Base-by-base conservation (phyloP, 23 tunicate species). In the Corella eumyota region DNA sequence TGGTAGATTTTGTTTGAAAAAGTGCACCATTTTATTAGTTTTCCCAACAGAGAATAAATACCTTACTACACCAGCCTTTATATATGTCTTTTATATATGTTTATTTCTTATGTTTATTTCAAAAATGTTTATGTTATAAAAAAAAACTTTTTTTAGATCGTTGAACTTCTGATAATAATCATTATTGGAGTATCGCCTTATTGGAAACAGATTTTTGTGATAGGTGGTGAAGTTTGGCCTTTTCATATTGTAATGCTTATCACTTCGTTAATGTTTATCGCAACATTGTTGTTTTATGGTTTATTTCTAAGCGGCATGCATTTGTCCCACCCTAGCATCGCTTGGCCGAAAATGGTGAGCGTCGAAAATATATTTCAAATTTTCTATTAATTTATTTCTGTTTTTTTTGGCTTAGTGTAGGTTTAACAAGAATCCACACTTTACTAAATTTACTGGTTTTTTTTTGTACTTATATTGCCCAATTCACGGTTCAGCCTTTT, bases 161-260 rank as follows among this genome's bases (percentile, higher is more conserved):
- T 70, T 36, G 78, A 45, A 1, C 25, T 63, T 30, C 56, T 88
- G 30, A 64, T 64, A 3, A 69, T 86, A 51, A 69, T 85, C 30
- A 70, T 84, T 29, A 62, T 93, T 30, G 95, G 80, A 11, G 83
- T 78, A 0, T 78, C 95, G 0, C 99, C 99, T 1, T 93, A 93
- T 64, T 78, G 64, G 68, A 45, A 74, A 45, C 72, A 90, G 0
- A 57, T 93, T 2, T 93, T 85, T 59, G 95, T 85, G 31, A 52
- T 85, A 13, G 99, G 68, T 19, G 84, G 73, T 3, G 63, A 60
- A 22, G 74, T 83, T 27, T 93, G 99, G 99, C 99, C 99, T 3
- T 93, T 85, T 45, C 99, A 93, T 66, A 54, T 93, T 20, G 99
- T 93, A 1, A 93, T 93, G 99, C 65, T 93, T 33, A 30, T 84